Conservation (phyloP, 2,888 invertebrate species). For the Glaucopsyche alexis region DNA sequence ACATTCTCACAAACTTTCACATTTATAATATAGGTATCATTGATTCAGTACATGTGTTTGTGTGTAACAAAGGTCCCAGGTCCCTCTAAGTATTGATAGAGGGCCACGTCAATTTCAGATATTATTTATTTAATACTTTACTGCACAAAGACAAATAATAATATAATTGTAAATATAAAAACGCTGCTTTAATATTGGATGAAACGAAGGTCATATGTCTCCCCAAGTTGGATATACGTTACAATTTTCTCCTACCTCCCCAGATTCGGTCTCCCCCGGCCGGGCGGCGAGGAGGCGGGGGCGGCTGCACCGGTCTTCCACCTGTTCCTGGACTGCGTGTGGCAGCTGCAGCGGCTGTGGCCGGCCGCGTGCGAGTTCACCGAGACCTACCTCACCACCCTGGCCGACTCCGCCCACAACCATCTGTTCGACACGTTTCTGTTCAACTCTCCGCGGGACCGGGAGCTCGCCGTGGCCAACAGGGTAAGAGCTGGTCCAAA, state of each 20-base stretch:
- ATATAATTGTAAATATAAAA: too few species aligned
- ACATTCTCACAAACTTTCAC: too few species aligned
- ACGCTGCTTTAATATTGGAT: too few species aligned
- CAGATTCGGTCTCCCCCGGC: slow-evolving; percentile 85
- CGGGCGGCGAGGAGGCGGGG: slow-evolving; percentile 68
- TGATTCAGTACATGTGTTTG: too few species aligned
- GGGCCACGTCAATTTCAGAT: too few species aligned
- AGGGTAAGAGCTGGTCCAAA: slow-evolving; percentile 31
- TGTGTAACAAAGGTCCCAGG: too few species aligned
- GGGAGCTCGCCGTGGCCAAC: slow-evolving; percentile 82
- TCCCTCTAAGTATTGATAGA: too few species aligned
- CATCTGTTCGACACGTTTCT: slow-evolving; percentile 96
- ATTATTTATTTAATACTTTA: too few species aligned
- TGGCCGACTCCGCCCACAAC: slow-evolving; percentile 94
- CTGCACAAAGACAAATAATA: too few species aligned
- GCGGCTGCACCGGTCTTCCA: slow-evolving; percentile 90
- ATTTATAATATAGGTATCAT: too few species aligned
- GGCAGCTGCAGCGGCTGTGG: slow-evolving; percentile 94
- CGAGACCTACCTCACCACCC: slow-evolving; percentile 93
- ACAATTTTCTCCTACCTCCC: background rate
- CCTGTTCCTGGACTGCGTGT: slow-evolving; percentile 94
- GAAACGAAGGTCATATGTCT: too few species aligned
- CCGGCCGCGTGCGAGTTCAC: slow-evolving; percentile 95
- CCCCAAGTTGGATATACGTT: too few species aligned
- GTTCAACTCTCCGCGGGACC: slow-evolving; percentile 91